Evolutionary conservation across 2,888 invertebrate genomes (phyloP).

Genomic region (Blera fallax): DNA sequence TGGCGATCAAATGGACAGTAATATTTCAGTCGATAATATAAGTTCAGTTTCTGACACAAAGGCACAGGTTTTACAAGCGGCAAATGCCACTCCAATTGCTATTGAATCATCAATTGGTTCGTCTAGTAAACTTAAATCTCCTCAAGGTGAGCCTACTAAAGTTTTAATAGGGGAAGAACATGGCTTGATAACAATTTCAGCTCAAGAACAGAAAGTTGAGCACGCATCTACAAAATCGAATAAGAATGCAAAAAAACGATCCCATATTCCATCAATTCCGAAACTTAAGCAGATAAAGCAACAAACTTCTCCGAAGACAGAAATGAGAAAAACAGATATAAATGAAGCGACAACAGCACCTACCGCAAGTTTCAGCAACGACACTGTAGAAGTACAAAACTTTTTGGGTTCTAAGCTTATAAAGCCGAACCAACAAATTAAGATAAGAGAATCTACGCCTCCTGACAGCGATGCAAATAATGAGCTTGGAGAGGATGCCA

Average conservation of each 20-base stretch:
- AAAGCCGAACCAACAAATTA: background rate
- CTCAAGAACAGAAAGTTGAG: background rate
- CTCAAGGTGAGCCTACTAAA: background rate
- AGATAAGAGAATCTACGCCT: background rate
- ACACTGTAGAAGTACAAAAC: background rate
- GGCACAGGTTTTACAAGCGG: background rate
- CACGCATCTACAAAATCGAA: background rate
- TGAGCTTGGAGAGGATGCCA: too few species aligned
- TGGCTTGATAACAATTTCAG: background rate
- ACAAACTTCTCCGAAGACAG: background rate
- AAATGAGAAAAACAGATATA: background rate
- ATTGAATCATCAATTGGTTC: background rate
- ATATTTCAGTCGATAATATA: background rate
- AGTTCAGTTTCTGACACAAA: background rate
- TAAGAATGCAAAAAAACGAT: background rate
- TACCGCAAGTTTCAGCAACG: background rate
- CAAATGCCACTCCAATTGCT: background rate
- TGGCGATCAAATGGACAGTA: background rate
- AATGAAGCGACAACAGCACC: background rate
- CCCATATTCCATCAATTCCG: slow-evolving; percentile 30
- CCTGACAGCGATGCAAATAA: background rate
- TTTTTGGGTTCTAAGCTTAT: background rate
- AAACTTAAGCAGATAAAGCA: background rate
- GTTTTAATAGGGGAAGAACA: background rate
- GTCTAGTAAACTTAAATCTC: background rate